Conservation (phyloP, 2,113 vertebrate species). For the Psilopsiagon aurifrons region DNA sequence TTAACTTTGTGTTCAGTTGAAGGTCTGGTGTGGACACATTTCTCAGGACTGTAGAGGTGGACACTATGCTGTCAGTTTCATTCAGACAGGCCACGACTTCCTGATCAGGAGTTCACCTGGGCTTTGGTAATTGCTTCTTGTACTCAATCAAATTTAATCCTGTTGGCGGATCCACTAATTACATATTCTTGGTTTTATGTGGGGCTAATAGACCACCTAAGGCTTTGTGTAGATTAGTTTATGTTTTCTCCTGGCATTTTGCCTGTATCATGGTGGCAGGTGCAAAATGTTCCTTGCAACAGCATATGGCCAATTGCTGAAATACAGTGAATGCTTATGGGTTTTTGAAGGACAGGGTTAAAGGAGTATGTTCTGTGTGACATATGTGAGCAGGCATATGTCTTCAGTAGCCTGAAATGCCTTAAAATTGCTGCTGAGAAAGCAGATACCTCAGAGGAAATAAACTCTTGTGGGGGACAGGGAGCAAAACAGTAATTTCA, state of each 20-base stretch:
- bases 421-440: conserved; percentile 29
- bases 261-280: conserved; percentile 21
- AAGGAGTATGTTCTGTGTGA: neutral
- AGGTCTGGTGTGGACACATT: neutral
- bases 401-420: neutral
- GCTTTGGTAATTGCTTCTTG: conserved; percentile 38
- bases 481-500: conserved; percentile 1
- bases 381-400: neutral
- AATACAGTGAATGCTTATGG: neutral
- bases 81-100: neutral
- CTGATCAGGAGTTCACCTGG: neutral
- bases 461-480: neutral
- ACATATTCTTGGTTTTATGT: neutral
- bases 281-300: conserved; percentile 15
- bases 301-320: conserved; percentile 14
- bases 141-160: conserved; percentile 47
- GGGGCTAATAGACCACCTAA: conserved; percentile 62
- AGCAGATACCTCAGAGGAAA: conserved; percentile 3
- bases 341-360: conserved; percentile 27
- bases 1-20: neutral
- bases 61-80: neutral
- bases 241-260: conserved; percentile 33
- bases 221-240: conserved; percentile 51
- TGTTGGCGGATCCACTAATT: conserved; percentile 36
- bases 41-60: neutral